Percentiles rank a stretch among this genome's conserved stretches.
phyloP scores from a whole-genome alignment of 2,888 invertebrate species.

The Apotomis betuletana region DNA sequence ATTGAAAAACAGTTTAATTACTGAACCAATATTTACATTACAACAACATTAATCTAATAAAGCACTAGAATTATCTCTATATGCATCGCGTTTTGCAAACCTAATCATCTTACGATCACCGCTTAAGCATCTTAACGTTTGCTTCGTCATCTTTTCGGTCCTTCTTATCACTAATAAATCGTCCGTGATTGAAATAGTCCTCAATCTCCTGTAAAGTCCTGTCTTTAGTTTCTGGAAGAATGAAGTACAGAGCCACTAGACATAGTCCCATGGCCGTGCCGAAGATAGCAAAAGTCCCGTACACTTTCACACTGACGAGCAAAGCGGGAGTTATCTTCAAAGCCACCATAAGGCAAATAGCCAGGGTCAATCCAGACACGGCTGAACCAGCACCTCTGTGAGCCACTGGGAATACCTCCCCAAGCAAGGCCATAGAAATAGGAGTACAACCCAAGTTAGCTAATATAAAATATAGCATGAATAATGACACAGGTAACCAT shows the following conservation, averaged over 20 bases:
- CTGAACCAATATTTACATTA: too few species aligned
- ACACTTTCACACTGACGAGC: background rate
- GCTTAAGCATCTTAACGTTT: conserved; percentile 45
- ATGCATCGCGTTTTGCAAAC: too few species aligned
- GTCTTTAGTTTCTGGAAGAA: conserved; percentile 5
- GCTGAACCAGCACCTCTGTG: background rate
- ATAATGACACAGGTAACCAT: too few species aligned
- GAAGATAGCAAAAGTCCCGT: background rate
- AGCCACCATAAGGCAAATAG: background rate
- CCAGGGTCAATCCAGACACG: background rate
- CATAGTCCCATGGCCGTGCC: background rate
- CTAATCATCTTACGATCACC: background rate
- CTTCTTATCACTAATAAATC: conserved; percentile 27
- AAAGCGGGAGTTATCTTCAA: background rate
- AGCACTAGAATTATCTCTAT: too few species aligned
- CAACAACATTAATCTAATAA: too few species aligned
- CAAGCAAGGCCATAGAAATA: background rate
- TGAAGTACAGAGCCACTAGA: background rate
- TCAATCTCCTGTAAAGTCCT: conserved; percentile 6
- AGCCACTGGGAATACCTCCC: conserved; percentile 7
- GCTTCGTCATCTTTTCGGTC: conserved; percentile 47
- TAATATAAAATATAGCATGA: background rate
- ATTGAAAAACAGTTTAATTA: too few species aligned
- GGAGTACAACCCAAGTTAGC: background rate
- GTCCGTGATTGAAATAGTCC: conserved; percentile 3